phyloP scores from a whole-genome alignment of 2,797 vertebrate species.

The Sebastolobus alascanus region DNA sequence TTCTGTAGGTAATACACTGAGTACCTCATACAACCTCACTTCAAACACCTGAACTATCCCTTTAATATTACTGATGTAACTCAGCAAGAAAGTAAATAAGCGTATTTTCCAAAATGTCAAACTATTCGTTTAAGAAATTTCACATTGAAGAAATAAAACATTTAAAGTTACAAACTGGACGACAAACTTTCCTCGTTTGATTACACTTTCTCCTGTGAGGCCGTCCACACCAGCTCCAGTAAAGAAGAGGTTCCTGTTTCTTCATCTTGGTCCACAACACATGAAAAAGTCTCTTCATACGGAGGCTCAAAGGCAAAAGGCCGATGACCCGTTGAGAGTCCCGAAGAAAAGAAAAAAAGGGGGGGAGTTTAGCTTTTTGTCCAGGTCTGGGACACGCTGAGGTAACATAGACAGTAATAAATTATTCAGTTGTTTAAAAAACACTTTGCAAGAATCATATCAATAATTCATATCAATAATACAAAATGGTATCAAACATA shows the following conservation, averaged over 20 bases:
- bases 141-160: slow-evolving; percentile 37
- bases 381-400: slow-evolving; percentile 79
- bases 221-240: slow-evolving; percentile 14
- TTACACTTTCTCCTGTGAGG: slow-evolving; percentile 3
- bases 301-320: slow-evolving; percentile 31
- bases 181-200: slow-evolving; percentile 11
- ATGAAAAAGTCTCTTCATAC: slow-evolving; percentile 30
- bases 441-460: slow-evolving; percentile 76
- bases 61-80: neutral
- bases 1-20: too few relatives aligned
- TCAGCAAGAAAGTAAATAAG: neutral
- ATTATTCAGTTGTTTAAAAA: slow-evolving; percentile 80
- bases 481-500: slow-evolving; percentile 84
- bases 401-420: slow-evolving; percentile 83
- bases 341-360: neutral
- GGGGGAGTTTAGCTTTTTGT: slow-evolving; percentile 49
- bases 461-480: slow-evolving; percentile 74
- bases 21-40: too few relatives aligned
- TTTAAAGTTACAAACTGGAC: slow-evolving; percentile 3
- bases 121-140: slow-evolving; percentile 2
- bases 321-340: slow-evolving; percentile 8
- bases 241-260: slow-evolving; percentile 19
- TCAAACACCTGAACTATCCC: too few relatives aligned
- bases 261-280: slow-evolving; percentile 52
- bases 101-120: neutral